These are phyloP conservation scores for Anomalospiza imberbis DNA, from an alignment of 2,797 vertebrate species.

Conservation along the genomic window DNA sequence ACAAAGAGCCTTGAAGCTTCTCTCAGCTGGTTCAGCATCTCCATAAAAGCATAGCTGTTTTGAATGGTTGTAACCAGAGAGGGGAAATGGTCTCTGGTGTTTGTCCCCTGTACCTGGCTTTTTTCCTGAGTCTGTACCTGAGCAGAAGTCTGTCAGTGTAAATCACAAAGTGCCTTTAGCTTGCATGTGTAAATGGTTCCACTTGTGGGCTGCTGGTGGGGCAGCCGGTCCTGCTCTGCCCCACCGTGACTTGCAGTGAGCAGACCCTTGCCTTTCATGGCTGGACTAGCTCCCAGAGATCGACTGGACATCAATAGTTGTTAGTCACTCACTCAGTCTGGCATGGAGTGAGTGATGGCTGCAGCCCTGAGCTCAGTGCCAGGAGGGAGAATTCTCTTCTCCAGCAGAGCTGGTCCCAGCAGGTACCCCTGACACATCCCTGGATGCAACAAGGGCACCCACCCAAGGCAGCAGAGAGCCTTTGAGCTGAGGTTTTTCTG, in stretches of 20 bases:
- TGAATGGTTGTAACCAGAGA: neutral
- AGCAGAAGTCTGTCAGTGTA: neutral
- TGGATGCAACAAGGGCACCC: neutral
- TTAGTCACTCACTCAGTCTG: neutral
- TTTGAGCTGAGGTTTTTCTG: neutral
- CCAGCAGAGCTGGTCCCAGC: neutral
- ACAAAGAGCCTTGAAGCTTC: neutral
- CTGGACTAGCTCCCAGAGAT: neutral
- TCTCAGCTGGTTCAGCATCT: neutral
- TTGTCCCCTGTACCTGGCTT: neutral
- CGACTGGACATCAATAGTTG: rapidly evolving
- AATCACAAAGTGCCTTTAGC: neutral
- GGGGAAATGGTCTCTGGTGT: neutral
- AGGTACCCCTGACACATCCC: neutral
- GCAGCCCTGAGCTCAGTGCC: neutral
- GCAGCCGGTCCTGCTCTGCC: neutral
- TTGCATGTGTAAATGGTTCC: neutral
- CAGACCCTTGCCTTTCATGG: neutral
- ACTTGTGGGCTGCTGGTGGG: neutral
- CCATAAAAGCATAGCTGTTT: neutral
- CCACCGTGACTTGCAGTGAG: neutral
- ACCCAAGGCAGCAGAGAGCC: neutral
- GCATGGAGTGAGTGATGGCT: neutral
- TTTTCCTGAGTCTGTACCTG: neutral
- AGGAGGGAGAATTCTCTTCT: neutral